Evolutionary conservation across 2,113 vertebrate species (phyloP), one percentile per base, ranked within the genome.

Genomic region (Anguilla japonica): DNA sequence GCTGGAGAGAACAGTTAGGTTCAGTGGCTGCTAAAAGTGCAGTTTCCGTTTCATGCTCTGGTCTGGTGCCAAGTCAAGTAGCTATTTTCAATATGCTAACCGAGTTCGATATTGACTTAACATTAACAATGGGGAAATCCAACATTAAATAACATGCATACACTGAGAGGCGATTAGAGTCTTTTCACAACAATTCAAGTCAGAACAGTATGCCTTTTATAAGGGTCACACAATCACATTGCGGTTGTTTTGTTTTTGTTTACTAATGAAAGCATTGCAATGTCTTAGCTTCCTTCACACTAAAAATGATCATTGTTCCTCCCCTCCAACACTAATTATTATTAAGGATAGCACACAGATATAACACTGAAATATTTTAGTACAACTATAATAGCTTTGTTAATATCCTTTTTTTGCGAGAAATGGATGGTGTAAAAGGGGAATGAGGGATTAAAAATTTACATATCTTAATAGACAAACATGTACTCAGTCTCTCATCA

Each of bases 391-490:
- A 88, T 88, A 85, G 87, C 87, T 88, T 88, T 88, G 87, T 88
- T 88, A 88, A 88, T 57, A 88, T 88, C 84, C 87, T n/a, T 88
- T 85, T 85, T 86, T 88, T 85, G 86, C 81, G 34, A 56, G 82
- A 83, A 84, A 89, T 81, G 87, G 88, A 87, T 85, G 86, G 90
- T 87, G 90, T 89, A 88, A 91, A 90, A 88, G 88, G 88, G 88
- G 90, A 89, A 86, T 83, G 88, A 89, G 89, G 90, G 90, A 90
- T 92, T 91, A 92, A 87, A 89, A 92, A 92, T 92, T 92, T 88
- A 91, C 91, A 92, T 92, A 92, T 92, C 91, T 92, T 92, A 92
- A 92, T 92, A 92, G 90, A 92, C 91, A 90, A 91, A 88, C 88
- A 85, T 87, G 84, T 89, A 88, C 89, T 90, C 87, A 84, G 89